A percentile compares a stretch with the other conserved stretches of the same genome.
These are phyloP conservation scores for Rhodophaea formosa DNA, from an alignment of 2,888 invertebrate genomes.

Conservation along the genomic window DNA sequence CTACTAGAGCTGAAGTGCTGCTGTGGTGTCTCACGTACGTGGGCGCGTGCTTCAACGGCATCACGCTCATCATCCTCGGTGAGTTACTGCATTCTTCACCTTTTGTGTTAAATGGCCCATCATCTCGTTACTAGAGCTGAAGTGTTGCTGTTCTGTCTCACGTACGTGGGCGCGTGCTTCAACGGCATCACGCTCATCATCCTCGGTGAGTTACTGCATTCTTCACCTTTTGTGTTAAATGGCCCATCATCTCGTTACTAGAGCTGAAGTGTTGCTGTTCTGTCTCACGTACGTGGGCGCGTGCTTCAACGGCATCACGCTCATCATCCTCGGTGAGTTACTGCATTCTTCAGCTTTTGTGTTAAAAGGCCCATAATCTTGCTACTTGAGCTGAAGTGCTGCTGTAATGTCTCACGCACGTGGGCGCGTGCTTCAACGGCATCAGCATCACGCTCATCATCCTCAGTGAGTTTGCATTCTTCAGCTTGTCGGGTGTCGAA, in stretches of 20 bases:
- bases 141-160: conserved; percentile 97
- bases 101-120: no score
- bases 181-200: conserved; percentile 99
- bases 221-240: no score
- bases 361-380: no score
- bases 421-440: conserved; percentile 99
- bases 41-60: conserved; percentile 99
- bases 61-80: conserved; percentile 98
- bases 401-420: conserved; percentile 97
- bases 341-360: no score
- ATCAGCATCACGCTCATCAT: conserved; percentile 99
- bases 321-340: conserved; percentile 93
- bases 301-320: conserved; percentile 99
- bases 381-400: conserved; percentile 95
- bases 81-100: no score
- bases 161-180: conserved; percentile 99
- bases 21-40: conserved; percentile 98
- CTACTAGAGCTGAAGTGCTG: conserved; percentile 93
- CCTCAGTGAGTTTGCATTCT: conserved; percentile 91
- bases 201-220: conserved; percentile 89
- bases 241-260: no score
- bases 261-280: conserved; percentile 96
- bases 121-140: no score
- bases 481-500: no score
- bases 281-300: conserved; percentile 98